Conservation (phyloP, 2,797 vertebrate genomes). For the Tiaroga cobitis region DNA sequence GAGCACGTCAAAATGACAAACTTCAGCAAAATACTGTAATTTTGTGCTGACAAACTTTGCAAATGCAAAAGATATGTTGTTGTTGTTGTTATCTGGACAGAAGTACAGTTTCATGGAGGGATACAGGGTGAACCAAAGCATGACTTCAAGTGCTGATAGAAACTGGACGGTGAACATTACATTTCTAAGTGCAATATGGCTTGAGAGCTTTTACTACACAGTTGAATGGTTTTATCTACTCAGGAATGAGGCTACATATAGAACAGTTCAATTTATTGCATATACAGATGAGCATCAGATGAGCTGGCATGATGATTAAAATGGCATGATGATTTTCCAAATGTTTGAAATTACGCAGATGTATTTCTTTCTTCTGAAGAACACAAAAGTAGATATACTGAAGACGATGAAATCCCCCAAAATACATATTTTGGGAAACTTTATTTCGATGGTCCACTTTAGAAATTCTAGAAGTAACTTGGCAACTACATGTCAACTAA, state of each 20-base stretch:
- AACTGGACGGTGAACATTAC: conserved; percentile 10
- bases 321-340: background rate
- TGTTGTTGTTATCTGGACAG: background rate
- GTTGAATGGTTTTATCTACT: conserved; percentile 17
- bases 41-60: background rate
- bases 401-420: background rate
- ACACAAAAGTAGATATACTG: background rate
- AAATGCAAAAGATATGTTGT: conserved; percentile 5
- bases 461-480: background rate
- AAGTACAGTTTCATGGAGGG: background rate
- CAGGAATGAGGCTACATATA: conserved; percentile 33
- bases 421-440: background rate
- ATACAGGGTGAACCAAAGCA: background rate
- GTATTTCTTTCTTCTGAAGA: background rate
- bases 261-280: conserved; percentile 41
- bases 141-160: conserved; percentile 25
- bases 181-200: conserved; percentile 25
- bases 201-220: conserved; percentile 25
- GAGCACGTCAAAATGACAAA: conserved; percentile 6
- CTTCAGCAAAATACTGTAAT: conserved; percentile 15
- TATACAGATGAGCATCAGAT: conserved; percentile 23
- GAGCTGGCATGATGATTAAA: conserved; percentile 1
- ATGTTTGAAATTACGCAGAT: background rate
- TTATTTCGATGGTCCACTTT: background rate
- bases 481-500: background rate